Conservation (phyloP, 2,888 invertebrate genomes). For the Leucophenga montana region DNA sequence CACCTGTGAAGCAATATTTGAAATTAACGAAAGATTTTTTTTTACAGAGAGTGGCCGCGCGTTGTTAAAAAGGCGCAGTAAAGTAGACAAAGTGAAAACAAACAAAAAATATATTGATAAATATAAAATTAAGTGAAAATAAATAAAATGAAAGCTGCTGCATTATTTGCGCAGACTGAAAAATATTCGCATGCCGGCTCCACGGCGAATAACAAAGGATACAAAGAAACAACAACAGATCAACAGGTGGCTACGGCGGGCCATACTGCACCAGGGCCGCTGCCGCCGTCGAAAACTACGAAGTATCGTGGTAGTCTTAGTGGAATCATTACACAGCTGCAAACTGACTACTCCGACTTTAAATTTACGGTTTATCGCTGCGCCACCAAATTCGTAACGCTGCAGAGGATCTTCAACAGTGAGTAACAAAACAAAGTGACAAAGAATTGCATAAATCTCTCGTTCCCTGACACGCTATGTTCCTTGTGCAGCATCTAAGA, state of each 20-base stretch:
- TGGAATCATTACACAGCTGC: slow-evolving; percentile 62
- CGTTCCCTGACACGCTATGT: not conserved
- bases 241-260: slow-evolving; percentile 6
- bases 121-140: not conserved
- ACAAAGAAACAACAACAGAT: slow-evolving; percentile 22
- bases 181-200: not conserved
- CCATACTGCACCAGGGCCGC: not conserved
- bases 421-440: slow-evolving; percentile 42
- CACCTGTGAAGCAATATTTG: slow-evolving; percentile 3
- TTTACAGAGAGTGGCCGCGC: too few species aligned
- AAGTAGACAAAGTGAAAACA: slow-evolving; percentile 48
- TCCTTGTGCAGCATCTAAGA: slow-evolving; percentile 60
- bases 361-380: slow-evolving; percentile 72
- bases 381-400: slow-evolving; percentile 67
- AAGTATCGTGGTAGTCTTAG: slow-evolving; percentile 43
- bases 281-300: too few species aligned
- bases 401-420: slow-evolving; percentile 71
- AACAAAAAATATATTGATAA: slow-evolving; percentile 34
- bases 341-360: slow-evolving; percentile 62
- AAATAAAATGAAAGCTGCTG: slow-evolving; percentile 28
- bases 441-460: not conserved
- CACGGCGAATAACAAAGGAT: not conserved
- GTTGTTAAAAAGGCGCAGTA: slow-evolving; percentile 9
- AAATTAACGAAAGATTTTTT: not conserved
- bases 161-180: slow-evolving; percentile 33